Base-by-base conservation (phyloP, 1,140 invertebrate species). In the Littorina saxatilis region DNA sequence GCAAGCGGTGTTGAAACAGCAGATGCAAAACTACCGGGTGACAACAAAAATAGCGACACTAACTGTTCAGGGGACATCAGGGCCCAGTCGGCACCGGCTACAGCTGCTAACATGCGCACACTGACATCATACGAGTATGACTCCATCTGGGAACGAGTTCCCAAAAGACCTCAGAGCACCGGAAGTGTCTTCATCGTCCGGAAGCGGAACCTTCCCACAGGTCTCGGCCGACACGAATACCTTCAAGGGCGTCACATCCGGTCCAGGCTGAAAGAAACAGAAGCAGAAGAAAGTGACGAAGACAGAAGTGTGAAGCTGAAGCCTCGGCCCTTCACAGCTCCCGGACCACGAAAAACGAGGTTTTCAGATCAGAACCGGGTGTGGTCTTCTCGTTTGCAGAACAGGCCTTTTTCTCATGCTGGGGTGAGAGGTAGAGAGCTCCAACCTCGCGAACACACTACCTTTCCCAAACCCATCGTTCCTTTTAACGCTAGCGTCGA, bases 141-240 rank as follows among this genome's bases (percentile, higher is more conserved):
- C 39, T 63, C 58, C 9, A 15, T 78, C 23, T 78, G 55, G 55
- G 15, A 50, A 52, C 35, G 63, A 4, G 43, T 82, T n/a, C 43
- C 77, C 9, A 47, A 73, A 20, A 9, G 82, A 66, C 82, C 82
- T 2, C 39, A 74, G 11, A 79, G 66, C 70, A 73, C 82, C n/a
- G 77, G 77, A 9, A 80, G 50, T 29, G 70, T 83, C 7, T 58
- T 66, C 50, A 74, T 83, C 70, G 50, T 83, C 17, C 66, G 77
- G 29, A 72, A 40, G 23, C 37, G 72, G 20, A 68, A 52, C 39
- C 13, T 55, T 0, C 77, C 76, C 4, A 17, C 27, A n/a, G 82
- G 82, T 20, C 58, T 83, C 17, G 39, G 72, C 20, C 74, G 43
- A 43, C 11, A 80, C 72, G 77, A 79, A 55, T 61, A 61, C 29